Conservation (phyloP, 2,113 vertebrate species). For the Halichoeres trimaculatus region DNA sequence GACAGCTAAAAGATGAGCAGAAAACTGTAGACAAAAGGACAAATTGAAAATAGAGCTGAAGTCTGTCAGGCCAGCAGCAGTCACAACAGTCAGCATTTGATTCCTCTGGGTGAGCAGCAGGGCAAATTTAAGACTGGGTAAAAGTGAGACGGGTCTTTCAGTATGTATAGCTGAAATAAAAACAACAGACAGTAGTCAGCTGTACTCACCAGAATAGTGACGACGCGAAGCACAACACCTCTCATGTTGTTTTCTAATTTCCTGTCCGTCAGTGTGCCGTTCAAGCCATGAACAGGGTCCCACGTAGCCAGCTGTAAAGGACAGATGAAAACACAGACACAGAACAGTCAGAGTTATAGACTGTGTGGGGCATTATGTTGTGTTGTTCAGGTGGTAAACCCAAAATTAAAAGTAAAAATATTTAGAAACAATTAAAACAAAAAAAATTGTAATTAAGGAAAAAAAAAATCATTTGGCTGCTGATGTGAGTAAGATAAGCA, state of each 20-base stretch:
- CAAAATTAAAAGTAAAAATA: too few relatives aligned
- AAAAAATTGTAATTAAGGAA: too few relatives aligned
- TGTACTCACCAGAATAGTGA: conserved; percentile 93
- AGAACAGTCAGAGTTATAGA: conserved; percentile 12
- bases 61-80: conserved; percentile 14
- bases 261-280: conserved; percentile 95
- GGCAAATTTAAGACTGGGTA: conserved; percentile 11
- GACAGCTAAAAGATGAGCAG: conserved; percentile 28
- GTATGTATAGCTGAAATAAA: neutral
- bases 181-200: neutral
- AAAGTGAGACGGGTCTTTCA: neutral
- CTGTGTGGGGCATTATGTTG: too few relatives aligned
- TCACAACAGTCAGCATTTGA: conserved; percentile 20
- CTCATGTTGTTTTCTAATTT: conserved; percentile 99
- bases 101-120: conserved; percentile 15
- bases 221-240: conserved; percentile 95
- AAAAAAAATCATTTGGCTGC: too few relatives aligned
- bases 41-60: conserved; percentile 5
- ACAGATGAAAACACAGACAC: conserved; percentile 11
- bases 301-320: conserved; percentile 94
- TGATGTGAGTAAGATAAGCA: too few relatives aligned
- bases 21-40: conserved; percentile 28
- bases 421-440: too few relatives aligned
- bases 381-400: too few relatives aligned
- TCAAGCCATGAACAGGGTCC: conserved; percentile 94